Percentiles rank a stretch among this genome's conserved stretches.
Conservation (phyloP, 1,140 invertebrate species). For the Pseudachorutes palmiensis region DNA sequence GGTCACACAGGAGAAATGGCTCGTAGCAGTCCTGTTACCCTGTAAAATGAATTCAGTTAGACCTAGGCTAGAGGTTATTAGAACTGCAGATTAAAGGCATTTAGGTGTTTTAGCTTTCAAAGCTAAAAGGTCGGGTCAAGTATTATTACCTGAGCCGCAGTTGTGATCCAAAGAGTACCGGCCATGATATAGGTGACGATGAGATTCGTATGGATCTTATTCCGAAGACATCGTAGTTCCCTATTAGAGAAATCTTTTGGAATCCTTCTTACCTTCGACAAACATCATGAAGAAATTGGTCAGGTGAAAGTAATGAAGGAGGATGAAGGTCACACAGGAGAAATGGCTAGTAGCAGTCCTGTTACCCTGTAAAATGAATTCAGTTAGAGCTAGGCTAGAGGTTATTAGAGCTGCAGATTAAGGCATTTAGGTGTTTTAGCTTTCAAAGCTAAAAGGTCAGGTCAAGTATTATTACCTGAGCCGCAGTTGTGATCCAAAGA, state of each 20-base stretch:
- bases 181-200: constrained; percentile 75
- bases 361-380: constrained; percentile 41
- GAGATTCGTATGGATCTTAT: constrained; percentile 83
- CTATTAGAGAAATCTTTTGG: constrained; percentile 48
- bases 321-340: constrained; percentile 53
- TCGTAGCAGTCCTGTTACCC: constrained; percentile 45
- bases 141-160: constrained; percentile 7
- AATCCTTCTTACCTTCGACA: constrained; percentile 68
- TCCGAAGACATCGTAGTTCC: constrained; percentile 79
- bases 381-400: no score
- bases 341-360: constrained; percentile 47
- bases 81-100: no score
- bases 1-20: constrained; percentile 53
- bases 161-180: constrained; percentile 67
- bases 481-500: constrained; percentile 61
- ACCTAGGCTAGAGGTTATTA: no score
- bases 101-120: no score
- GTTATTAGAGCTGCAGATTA: no score
- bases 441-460: no score
- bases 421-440: no score
- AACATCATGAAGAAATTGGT: constrained; percentile 98
- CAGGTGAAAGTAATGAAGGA: constrained; percentile 80
- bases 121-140: no score
- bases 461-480: neutral
- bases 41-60: neutral